phyloP scores from a whole-genome alignment of 2,113 vertebrate genomes.

The Microtus oregoni region DNA sequence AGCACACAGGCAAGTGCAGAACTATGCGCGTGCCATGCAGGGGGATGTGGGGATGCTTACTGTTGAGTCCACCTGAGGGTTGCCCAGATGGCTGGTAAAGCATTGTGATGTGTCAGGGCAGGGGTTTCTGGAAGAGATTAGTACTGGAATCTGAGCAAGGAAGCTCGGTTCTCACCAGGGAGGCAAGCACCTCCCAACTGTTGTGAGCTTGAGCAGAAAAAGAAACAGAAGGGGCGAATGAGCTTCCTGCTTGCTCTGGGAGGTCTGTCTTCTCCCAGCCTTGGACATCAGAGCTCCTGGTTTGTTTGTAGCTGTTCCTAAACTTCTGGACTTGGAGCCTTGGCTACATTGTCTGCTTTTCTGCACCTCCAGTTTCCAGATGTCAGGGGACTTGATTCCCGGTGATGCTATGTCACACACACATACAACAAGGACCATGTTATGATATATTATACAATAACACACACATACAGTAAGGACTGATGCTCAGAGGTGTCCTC shows the following conservation, averaged over 20 bases:
- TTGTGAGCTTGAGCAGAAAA: neutral
- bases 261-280: neutral
- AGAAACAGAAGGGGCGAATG: neutral
- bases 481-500: neutral
- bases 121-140: neutral
- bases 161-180: neutral
- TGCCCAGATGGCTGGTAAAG: neutral
- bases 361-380: neutral
- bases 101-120: neutral
- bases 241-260: neutral
- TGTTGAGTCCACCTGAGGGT: neutral
- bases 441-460: neutral
- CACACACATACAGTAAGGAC: neutral
- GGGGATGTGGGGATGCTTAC: neutral
- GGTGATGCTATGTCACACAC: neutral
- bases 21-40: rapidly evolving
- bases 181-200: neutral
- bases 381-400: neutral
- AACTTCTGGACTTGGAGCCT: neutral
- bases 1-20: neutral
- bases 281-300: neutral
- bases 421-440: neutral
- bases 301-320: neutral
- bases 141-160: neutral
- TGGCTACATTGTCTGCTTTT: neutral